Percentiles rank a stretch among this genome's conserved stretches.
phyloP scores from a whole-genome alignment of 2,888 invertebrate species.

The Callosobruchus maculatus region DNA sequence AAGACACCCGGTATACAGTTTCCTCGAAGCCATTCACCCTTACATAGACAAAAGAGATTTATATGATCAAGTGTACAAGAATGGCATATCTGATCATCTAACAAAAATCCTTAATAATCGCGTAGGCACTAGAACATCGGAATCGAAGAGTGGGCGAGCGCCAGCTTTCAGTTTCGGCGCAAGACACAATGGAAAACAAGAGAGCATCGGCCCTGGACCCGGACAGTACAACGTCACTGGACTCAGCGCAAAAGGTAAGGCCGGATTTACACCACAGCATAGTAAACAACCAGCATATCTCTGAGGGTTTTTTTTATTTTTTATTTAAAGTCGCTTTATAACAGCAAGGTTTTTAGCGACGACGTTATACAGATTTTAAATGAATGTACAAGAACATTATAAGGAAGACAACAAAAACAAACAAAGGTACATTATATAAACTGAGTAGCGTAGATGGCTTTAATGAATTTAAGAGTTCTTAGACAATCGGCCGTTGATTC shows the following conservation, averaged over 20 bases:
- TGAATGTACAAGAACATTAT: too few relatives aligned
- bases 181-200: constrained; percentile 54
- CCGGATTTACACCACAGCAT: too few relatives aligned
- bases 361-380: too few relatives aligned
- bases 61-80: background rate
- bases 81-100: background rate
- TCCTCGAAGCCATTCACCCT: background rate
- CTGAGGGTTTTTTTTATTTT: too few relatives aligned
- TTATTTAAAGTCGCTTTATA: too few relatives aligned
- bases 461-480: too few relatives aligned
- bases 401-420: too few relatives aligned
- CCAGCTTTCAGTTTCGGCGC: constrained; percentile 82
- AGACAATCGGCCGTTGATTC: too few relatives aligned
- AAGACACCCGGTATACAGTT: background rate
- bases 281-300: too few relatives aligned
- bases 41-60: background rate
- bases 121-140: constrained; percentile 70
- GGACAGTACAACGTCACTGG: constrained; percentile 88
- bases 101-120: constrained; percentile 4
- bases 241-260: constrained; percentile 74
- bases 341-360: too few relatives aligned
- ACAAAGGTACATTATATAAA: too few relatives aligned
- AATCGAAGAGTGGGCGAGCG: constrained; percentile 73
- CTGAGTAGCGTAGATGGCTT: too few relatives aligned
- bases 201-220: constrained; percentile 78